phyloP scores from a whole-genome alignment of 2,113 vertebrate genomes.

The Calidris pugnax region DNA sequence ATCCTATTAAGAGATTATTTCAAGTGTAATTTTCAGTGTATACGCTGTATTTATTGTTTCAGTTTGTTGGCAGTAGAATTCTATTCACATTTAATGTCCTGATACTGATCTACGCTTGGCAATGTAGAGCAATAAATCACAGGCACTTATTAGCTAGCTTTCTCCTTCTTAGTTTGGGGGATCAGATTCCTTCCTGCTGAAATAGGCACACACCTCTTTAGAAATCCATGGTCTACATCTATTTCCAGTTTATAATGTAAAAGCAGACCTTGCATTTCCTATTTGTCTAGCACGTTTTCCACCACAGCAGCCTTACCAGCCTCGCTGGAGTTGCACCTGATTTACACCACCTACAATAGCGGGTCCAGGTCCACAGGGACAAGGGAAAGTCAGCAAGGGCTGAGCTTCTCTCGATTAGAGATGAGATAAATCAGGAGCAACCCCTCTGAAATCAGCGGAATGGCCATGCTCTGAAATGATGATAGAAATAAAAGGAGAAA shows the following conservation, averaged over 20 bases:
- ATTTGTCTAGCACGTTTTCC: neutral
- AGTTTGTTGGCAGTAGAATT: neutral
- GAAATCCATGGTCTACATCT: neutral
- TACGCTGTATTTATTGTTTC: neutral
- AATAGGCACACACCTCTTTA: neutral
- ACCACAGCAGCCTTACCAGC: neutral
- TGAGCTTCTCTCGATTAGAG: neutral
- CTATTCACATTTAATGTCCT: neutral
- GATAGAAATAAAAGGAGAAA: neutral
- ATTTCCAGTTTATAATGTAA: neutral
- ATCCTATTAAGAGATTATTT: neutral
- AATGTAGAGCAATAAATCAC: neutral
- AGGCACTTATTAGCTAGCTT: accelerated
- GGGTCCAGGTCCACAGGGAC: too few relatives aligned
- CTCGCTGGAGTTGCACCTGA: neutral
- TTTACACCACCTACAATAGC: accelerated
- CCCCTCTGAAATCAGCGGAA: neutral
- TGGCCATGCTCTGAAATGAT: neutral
- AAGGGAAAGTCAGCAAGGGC: neutral
- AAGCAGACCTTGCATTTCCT: neutral
- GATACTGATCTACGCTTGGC: neutral
- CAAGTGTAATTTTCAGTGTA: neutral
- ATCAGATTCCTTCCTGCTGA: neutral
- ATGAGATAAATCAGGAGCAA: neutral
- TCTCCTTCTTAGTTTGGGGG: neutral